Conservation (phyloP, 1,140 invertebrate species). For the Zaprionus africanus region DNA sequence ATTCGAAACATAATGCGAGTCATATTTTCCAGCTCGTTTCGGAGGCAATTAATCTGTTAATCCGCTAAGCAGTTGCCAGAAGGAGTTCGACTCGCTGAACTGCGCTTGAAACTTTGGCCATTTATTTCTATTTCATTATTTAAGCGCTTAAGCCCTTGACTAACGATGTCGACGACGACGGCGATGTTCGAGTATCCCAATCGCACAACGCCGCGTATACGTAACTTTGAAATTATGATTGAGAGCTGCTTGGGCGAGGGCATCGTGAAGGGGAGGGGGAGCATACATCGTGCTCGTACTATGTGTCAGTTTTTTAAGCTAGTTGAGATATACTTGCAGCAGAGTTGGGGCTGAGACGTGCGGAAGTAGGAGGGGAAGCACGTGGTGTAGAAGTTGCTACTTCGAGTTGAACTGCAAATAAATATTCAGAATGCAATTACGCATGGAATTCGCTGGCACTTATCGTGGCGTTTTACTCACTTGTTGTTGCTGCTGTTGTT, state of each 20-base stretch:
- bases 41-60: neutral
- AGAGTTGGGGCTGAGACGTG: neutral
- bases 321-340: neutral
- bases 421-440: slow-evolving; percentile 79
- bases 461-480: slow-evolving; percentile 60
- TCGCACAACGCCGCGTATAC: slow-evolving; percentile 11
- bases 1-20: too few relatives aligned
- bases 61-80: neutral
- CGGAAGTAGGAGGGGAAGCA: neutral
- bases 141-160: neutral
- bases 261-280: neutral
- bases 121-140: slow-evolving; percentile 5
- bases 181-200: neutral
- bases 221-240: slow-evolving; percentile 23
- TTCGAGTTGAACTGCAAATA: slow-evolving; percentile 48
- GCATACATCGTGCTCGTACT: neutral
- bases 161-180: neutral
- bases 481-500: slow-evolving; percentile 29
- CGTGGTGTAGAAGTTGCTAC: neutral
- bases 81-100: neutral
- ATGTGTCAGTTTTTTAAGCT: slow-evolving; percentile 8
- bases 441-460: slow-evolving; percentile 72
- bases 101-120: neutral
- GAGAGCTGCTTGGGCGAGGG: neutral
- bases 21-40: slow-evolving; percentile 6